Evolutionary conservation across 2,797 vertebrate species (phyloP).

Genomic region (Oryzias sinensis): DNA sequence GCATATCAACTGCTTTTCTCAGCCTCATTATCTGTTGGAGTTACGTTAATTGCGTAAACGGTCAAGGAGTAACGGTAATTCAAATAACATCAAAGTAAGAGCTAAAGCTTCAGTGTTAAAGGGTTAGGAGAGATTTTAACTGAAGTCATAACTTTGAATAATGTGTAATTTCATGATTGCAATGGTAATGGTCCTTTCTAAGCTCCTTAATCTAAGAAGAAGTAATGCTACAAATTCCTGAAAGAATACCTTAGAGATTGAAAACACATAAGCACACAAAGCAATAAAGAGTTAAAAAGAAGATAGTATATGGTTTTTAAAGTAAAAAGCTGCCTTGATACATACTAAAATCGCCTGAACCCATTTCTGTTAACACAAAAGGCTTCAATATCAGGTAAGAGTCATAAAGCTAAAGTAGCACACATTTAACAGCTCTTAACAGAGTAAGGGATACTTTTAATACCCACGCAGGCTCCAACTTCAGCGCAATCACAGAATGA

Average conservation of each 20-base stretch:
- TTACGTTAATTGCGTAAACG: no score
- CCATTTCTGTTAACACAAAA: slow-evolving; percentile 6
- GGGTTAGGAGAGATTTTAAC: no score
- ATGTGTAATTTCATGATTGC: no score
- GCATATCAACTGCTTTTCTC: no score
- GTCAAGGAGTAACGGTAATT: no score
- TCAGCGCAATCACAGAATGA: slow-evolving; percentile 28
- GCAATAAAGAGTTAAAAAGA: slow-evolving; percentile 49
- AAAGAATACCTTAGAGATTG: slow-evolving; percentile 46
- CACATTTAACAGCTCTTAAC: slow-evolving; percentile 19
- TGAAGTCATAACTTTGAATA: no score
- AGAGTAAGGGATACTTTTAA: slow-evolving; percentile 23
- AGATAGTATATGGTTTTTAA: slow-evolving; percentile 24
- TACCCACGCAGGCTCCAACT: slow-evolving; percentile 13
- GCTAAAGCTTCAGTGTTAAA: no score
- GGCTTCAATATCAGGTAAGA: slow-evolving; percentile 14
- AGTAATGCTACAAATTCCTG: slow-evolving; percentile 35
- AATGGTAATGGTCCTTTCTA: no score
- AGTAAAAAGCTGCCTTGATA: slow-evolving; percentile 24
- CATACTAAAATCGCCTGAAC: slow-evolving; percentile 14
- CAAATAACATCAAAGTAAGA: no score
- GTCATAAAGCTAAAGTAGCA: slow-evolving; percentile 12
- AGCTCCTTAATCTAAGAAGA: no score
- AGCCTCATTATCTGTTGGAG: no score
- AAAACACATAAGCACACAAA: slow-evolving; percentile 37